Evolutionary conservation across 92 coral and sea anemone species (phyloP), one percentile per base, ranked within the genome.

Genomic region (Metridium senile): DNA sequence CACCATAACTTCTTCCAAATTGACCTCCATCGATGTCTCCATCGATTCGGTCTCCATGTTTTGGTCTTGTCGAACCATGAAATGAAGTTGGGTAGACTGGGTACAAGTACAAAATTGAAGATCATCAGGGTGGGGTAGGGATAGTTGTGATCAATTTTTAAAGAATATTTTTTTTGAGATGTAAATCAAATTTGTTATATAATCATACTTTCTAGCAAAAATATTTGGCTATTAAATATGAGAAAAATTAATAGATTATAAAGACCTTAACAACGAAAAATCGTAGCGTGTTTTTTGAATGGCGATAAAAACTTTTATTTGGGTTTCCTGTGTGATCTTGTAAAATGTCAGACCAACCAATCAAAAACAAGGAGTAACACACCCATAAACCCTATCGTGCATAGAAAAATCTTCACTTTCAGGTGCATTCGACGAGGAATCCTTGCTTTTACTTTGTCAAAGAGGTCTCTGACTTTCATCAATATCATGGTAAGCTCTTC

Each of bases 21-120:
- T 6, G 9, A 58, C 39, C 47, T 75, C 89, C 89, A 85, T 82
- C 69, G 45, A 28, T 74, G 72, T 70, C 56, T 35, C 32, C 57
- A 27, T 57, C 35, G 63, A 27, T 28, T 29, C 4, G 66, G 23
- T 54, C 59, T 31, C 39, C 30, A 35, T 18, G 54, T 54, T 39
- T 11, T 70, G 58, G 45, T 46, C 59, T 26, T 16, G 17, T 47
- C 23, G 76, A 71, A 54, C 53, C 57, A 47, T 10, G 19, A 23
- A 34, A 17, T 16, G 33, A 33, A 29, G 71, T 66, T 66, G 54
- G 32, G 66, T 26, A 18, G 66, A 59, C 66, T 59, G 66, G 32
- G 71, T 16, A 33, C 7, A 1, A 66, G 71, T 10, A 29, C 71
- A 66, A 66, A 59, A 23, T 26, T 26, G 61, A 59, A 30, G 11